Evolutionary conservation across 2,888 invertebrate genomes (phyloP).

Genomic region (Mycogona germanica): DNA sequence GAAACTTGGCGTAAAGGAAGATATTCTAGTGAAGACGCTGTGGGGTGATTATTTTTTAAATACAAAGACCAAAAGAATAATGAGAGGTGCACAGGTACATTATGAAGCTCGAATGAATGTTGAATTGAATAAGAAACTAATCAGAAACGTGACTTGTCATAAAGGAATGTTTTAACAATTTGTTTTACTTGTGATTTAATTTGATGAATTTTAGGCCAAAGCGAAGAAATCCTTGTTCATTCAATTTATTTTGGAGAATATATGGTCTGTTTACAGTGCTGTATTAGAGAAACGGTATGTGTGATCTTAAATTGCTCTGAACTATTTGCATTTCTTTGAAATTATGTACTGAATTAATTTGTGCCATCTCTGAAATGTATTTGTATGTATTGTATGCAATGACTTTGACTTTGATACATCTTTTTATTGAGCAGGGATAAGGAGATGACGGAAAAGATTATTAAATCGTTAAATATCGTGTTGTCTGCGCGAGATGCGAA

Average conservation of each 20-base stretch:
- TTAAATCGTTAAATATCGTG: constrained; percentile 50
- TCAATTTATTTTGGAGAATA: constrained; percentile 77
- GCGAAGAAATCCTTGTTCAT: constrained; percentile 89
- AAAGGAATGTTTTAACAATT: background rate
- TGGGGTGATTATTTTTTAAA: constrained; percentile 94
- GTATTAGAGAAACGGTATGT: constrained; percentile 51
- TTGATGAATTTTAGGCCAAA: constrained; percentile 43
- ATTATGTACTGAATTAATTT: background rate
- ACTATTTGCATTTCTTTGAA: too few relatives aligned
- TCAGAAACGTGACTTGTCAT: background rate
- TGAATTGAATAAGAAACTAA: background rate
- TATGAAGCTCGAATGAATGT: background rate
- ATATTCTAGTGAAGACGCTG: constrained; percentile 59
- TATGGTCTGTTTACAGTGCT: constrained; percentile 81
- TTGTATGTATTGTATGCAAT: constrained; percentile 8
- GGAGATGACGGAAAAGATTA: constrained; percentile 36
- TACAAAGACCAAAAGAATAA: constrained; percentile 64
- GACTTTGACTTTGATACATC: too few relatives aligned
- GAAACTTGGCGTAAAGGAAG: constrained; percentile 59
- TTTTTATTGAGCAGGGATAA: constrained; percentile 32
- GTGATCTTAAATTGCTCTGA: too few relatives aligned
- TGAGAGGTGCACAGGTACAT: constrained; percentile 67
- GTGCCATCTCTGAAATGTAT: background rate
- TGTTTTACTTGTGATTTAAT: constrained; percentile 5
- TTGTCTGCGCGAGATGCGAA: constrained; percentile 61